phyloP scores from a whole-genome alignment of 2,888 invertebrate genomes.

The Microdon myrmicae region DNA sequence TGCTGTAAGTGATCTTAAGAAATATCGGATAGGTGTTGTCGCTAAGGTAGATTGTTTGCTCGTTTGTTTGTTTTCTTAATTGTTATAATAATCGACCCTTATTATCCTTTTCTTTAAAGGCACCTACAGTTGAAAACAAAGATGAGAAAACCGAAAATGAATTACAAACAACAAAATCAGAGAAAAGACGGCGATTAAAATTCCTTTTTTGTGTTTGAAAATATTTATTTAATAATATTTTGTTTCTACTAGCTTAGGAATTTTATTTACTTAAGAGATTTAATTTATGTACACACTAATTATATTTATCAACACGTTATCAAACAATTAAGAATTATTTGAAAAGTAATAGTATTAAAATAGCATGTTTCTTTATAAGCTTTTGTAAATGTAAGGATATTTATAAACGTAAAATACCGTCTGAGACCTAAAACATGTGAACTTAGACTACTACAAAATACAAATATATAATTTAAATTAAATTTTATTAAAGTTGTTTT shows the following conservation, averaged over 20 bases:
- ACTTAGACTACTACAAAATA: constrained; percentile 32
- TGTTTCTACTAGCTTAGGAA: constrained; percentile 30
- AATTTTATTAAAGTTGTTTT: constrained; percentile 12
- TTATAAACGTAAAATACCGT: constrained; percentile 30
- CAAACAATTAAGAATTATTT: not conserved
- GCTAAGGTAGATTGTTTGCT: constrained; percentile 55
- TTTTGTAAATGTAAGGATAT: constrained; percentile 18
- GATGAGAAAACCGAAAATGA: constrained; percentile 8
- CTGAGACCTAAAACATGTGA: constrained; percentile 44
- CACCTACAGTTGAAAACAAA: constrained; percentile 7
- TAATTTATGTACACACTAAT: constrained; percentile 35
- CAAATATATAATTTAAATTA: constrained; percentile 30
- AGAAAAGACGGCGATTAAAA: constrained; percentile 39
- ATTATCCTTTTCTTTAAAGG: too few species aligned
- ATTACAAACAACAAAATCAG: constrained; percentile 35
- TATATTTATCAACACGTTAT: constrained; percentile 1
- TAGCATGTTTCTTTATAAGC: too few species aligned
- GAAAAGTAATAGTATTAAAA: constrained; percentile 16
- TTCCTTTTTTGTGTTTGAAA: constrained; percentile 52
- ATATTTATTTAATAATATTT: constrained; percentile 35
- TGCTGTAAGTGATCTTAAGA: constrained; percentile 70
- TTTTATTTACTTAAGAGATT: constrained; percentile 32
- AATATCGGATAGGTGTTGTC: constrained; percentile 75
- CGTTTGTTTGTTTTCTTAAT: too few species aligned
- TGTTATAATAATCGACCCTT: too few species aligned